Conservation (phyloP, 2,888 invertebrate genomes). For the Xestobium rufovillosum region DNA sequence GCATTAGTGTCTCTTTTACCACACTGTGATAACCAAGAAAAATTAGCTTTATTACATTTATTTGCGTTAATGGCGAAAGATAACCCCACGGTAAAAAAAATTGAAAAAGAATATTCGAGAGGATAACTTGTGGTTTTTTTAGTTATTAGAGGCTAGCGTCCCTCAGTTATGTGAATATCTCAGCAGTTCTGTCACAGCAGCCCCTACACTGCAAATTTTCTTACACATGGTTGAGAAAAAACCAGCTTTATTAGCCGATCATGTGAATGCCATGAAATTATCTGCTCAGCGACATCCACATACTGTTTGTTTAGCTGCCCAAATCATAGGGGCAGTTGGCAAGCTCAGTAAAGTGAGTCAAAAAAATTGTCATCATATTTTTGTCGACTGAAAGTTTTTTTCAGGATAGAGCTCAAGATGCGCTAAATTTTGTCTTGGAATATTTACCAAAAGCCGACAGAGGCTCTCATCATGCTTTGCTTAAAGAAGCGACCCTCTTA, state of each 20-base stretch:
- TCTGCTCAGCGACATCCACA: slow-evolving; percentile 60
- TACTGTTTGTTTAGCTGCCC: slow-evolving; percentile 59
- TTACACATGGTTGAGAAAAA: slow-evolving; percentile 65
- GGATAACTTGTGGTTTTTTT: too few relatives aligned
- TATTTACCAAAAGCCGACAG: slow-evolving; percentile 65
- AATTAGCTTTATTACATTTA: slow-evolving; percentile 73
- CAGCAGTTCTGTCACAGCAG: slow-evolving; percentile 50
- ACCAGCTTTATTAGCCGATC: slow-evolving; percentile 63
- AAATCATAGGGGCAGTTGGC: slow-evolving; percentile 65
- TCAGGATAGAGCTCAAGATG: slow-evolving; percentile 72
- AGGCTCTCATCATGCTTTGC: slow-evolving; percentile 63
- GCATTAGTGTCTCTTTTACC: slow-evolving; percentile 73
- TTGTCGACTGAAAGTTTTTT: slow-evolving; percentile 26
- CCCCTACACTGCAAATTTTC: slow-evolving; percentile 65
- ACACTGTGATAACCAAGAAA: slow-evolving; percentile 79
- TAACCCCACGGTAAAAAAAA: slow-evolving; percentile 58
- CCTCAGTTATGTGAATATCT: slow-evolving; percentile 76
- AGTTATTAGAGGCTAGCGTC: slow-evolving; percentile 74
- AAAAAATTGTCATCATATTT: slow-evolving; percentile 9
- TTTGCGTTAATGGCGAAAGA: slow-evolving; percentile 76
- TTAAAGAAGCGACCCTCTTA: slow-evolving; percentile 73
- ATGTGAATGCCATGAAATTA: slow-evolving; percentile 59
- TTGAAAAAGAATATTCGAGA: background rate
- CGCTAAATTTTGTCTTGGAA: slow-evolving; percentile 73
- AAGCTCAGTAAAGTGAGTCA: slow-evolving; percentile 56